phyloP scores from a whole-genome alignment of 2,113 vertebrate genomes.

The Chitala chitala region DNA sequence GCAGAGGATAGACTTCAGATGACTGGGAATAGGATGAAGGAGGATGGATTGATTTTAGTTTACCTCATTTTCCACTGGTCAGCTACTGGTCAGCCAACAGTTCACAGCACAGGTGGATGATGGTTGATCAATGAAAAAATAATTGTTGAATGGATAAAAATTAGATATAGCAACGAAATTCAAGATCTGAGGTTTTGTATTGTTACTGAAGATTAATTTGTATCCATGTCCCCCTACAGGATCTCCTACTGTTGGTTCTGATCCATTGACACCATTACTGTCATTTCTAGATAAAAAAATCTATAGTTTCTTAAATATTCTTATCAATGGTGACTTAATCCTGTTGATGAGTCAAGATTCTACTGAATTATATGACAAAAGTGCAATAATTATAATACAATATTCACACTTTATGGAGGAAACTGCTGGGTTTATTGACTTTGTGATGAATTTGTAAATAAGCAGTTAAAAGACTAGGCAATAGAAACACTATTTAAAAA shows the following conservation, averaged over 20 bases:
- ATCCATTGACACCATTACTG: not conserved
- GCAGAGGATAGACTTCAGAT: not conserved
- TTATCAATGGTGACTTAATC: too few relatives aligned
- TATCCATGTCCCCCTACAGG: not conserved
- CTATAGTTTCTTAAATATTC: too few relatives aligned
- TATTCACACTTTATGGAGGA: too few relatives aligned
- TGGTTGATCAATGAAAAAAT: not conserved
- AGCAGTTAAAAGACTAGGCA: too few relatives aligned
- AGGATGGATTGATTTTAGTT: not conserved
- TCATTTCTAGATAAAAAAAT: too few relatives aligned
- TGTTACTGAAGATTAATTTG: not conserved
- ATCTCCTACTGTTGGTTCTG: not conserved
- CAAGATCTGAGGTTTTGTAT: not conserved
- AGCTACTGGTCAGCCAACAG: not conserved
- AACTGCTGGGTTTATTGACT: too few relatives aligned
- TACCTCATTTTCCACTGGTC: constrained; percentile 8
- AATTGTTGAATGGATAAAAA: not conserved
- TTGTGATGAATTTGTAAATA: too few relatives aligned
- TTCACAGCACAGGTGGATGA: not conserved
- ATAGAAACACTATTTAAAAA: too few relatives aligned
- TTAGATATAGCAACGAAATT: not conserved
- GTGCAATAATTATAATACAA: too few relatives aligned
- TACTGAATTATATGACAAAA: too few relatives aligned
- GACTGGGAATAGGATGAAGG: not conserved
- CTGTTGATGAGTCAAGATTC: too few relatives aligned